A percentile compares a stretch with the other conserved stretches of the same genome.
Evolutionary conservation across 1,140 invertebrate species (phyloP).

Genomic region (Dendrolimus punctatus): DNA sequence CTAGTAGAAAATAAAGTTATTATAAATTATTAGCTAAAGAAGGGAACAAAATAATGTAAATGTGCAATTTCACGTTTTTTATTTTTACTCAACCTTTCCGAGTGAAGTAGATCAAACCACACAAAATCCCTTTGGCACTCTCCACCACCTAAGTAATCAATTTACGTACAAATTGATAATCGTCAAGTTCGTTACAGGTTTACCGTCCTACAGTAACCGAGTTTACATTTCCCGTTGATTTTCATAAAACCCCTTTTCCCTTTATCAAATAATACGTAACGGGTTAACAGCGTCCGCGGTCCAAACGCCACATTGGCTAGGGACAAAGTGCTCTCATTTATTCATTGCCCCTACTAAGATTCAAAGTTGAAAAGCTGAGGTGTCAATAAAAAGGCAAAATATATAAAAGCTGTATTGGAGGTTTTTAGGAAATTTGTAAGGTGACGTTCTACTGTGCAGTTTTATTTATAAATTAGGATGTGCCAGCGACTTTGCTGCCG

Average conservation of each 20-base stretch:
- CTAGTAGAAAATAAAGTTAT: too few species aligned
- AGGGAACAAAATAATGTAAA: too few species aligned
- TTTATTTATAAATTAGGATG: too few species aligned
- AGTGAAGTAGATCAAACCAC: neutral
- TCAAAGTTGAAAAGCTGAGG: too few species aligned
- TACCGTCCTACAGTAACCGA: slow-evolving; percentile 2
- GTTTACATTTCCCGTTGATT: slow-evolving; percentile 17
- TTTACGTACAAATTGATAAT: neutral
- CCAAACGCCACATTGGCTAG: slow-evolving; percentile 6
- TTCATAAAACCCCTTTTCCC: slow-evolving; percentile 27
- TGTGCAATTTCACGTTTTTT: slow-evolving; percentile 5
- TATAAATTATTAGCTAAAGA: too few species aligned
- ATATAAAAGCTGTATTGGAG: too few species aligned
- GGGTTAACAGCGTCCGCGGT: slow-evolving; percentile 22
- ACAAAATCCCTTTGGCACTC: too few species aligned
- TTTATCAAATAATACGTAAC: slow-evolving; percentile 33
- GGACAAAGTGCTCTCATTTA: slow-evolving; percentile 6
- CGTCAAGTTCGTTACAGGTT: slow-evolving; percentile 3
- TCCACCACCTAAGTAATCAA: neutral
- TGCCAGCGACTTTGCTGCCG: too few species aligned
- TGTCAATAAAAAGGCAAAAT: too few species aligned
- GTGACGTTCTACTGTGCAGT: too few species aligned
- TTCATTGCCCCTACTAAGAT: neutral
- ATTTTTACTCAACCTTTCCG: slow-evolving; percentile 3
- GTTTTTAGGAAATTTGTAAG: too few species aligned